Conservation (phyloP, 2,888 invertebrate genomes). For the Cryptophagus acutangulus region DNA sequence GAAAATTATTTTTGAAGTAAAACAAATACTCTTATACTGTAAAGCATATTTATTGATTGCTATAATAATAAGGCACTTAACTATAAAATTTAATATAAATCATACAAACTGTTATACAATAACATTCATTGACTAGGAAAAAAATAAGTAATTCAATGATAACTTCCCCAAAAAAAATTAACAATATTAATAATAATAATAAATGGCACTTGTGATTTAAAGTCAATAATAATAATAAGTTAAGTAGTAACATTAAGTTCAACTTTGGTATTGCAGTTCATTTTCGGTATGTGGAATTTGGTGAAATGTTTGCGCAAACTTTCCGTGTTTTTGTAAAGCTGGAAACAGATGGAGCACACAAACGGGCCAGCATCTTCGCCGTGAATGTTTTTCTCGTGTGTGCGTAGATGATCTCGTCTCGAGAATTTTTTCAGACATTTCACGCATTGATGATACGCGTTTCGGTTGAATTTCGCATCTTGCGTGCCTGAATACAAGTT, state of each 20-base stretch:
- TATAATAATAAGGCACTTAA: no score
- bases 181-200: neutral
- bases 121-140: slow-evolving; percentile 18
- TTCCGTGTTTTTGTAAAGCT: slow-evolving; percentile 49
- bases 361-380: slow-evolving; percentile 50
- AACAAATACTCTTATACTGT: no score
- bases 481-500: slow-evolving; percentile 40
- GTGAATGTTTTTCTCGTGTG: slow-evolving; percentile 50
- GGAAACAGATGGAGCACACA: slow-evolving; percentile 46
- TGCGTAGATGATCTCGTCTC: slow-evolving; percentile 47
- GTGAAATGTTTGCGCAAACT: slow-evolving; percentile 49
- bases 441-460: slow-evolving; percentile 42
- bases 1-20: no score
- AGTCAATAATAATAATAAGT: slow-evolving; percentile 1
- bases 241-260: slow-evolving; percentile 10
- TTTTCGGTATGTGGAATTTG: slow-evolving; percentile 45
- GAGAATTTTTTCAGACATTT: slow-evolving; percentile 46
- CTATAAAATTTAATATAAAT: slow-evolving; percentile 30
- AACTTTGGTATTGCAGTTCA: slow-evolving; percentile 31
- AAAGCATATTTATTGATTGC: no score
- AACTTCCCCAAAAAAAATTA: neutral
- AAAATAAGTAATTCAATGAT: slow-evolving; percentile 3
- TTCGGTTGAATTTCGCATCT: slow-evolving; percentile 32
- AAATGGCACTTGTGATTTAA: neutral
- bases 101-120: slow-evolving; percentile 29